phyloP scores from a whole-genome alignment of 2,888 invertebrate genomes.

The Phlogophora meticulosa region DNA sequence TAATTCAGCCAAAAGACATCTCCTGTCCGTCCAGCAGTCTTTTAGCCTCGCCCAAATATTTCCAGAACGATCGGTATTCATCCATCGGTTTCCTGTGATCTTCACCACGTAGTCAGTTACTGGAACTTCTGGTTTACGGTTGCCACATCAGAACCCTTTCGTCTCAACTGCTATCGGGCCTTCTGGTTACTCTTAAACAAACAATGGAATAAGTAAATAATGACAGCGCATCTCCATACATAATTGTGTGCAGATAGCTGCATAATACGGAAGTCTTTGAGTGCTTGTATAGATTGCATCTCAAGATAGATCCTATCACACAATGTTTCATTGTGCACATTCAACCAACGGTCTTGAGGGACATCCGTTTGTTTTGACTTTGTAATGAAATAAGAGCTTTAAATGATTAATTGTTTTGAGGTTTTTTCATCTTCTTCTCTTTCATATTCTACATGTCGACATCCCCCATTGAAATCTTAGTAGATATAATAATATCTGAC shows the following conservation, averaged over 20 bases:
- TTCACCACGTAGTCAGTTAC: no score
- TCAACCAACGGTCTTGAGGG: background rate
- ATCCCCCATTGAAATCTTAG: no score
- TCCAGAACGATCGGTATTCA: no score
- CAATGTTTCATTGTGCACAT: conserved; percentile 19
- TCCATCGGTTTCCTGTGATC: no score
- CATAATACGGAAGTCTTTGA: conserved; percentile 34
- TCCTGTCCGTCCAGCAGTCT: no score
- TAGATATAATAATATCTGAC: no score
- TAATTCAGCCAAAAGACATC: no score
- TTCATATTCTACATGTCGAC: no score
- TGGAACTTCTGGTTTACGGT: no score
- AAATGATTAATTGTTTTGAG: background rate
- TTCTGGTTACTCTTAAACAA: background rate
- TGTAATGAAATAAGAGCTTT: background rate
- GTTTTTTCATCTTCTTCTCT: background rate
- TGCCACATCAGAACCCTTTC: no score
- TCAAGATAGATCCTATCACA: conserved; percentile 6
- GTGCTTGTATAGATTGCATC: conserved; percentile 36
- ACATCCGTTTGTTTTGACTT: background rate
- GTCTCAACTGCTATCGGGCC: no score
- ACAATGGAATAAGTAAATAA: conserved; percentile 22
- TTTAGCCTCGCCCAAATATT: no score
- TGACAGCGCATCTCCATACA: conserved; percentile 10
- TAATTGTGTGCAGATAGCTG: conserved; percentile 12